Base-by-base conservation (phyloP, 2,113 vertebrate species). In the Mustela lutreola region DNA sequence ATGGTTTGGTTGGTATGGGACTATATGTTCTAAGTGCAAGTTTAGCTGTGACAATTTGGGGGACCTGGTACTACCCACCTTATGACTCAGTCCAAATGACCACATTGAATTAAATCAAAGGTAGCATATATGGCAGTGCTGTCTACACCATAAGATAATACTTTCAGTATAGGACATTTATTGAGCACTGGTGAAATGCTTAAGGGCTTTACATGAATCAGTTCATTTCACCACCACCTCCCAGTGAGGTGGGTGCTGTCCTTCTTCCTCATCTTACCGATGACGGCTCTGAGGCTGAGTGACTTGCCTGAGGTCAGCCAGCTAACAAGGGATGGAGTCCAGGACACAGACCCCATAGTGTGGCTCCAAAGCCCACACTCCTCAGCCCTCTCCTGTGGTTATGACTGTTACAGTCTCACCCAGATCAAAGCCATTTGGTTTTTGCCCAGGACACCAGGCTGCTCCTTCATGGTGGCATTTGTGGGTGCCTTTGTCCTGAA, bases 361-460 rank as follows among this genome's bases (percentile, higher is more conserved):
- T 4, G 9, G 73, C 70, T 22, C 33, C 75, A n/a, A 18, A 82
- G 8, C 7, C 56, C 31, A 7, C 3, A 1, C 33, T 11, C 24
- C 85, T 6, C 4, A n/a, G 18, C 12, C 5, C 63, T 24, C 83
- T 36, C 0, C 50, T 81, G 0, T 16, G 60, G 2, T 36, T 60
- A 1, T 39, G 3, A 6, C 4, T 11, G 7, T 28, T 50, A 0
- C 12, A 11, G 4, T 58, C n/a, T 73, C 18, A 60, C 31, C n/a
- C 28, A n/a, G 24, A 65, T 31, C 48, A 19, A 24, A 50, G 50
- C 15, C n/a, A 6, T 39, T 42, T 16, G 2, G 24, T 31, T 53
- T 73, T 28, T 0, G 4, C 14, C 62, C 76, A 33, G 4, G 7
- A 11, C 6, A 21, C 16, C 7, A 78, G 50, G 50, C 73, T 70